Evolutionary conservation across 92 coral and sea anemone genomes (phyloP).

Genomic region (Ricordea florida): DNA sequence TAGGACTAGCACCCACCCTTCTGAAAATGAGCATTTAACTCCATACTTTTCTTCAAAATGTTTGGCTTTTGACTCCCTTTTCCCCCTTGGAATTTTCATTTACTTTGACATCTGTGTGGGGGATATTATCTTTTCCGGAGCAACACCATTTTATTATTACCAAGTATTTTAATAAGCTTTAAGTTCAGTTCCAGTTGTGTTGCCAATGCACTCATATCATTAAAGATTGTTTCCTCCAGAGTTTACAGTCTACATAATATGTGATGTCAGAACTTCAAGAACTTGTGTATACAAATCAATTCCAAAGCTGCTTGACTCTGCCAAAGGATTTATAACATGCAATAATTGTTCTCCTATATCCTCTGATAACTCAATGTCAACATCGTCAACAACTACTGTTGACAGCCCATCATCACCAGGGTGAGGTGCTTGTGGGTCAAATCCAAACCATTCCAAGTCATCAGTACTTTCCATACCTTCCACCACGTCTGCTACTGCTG

Average conservation of each 20-base stretch:
- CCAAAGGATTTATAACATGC: conserved; percentile 25
- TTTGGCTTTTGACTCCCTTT: background rate
- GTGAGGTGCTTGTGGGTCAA: no score
- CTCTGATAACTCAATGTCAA: conserved; percentile 28
- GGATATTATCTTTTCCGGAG: conserved; percentile 1
- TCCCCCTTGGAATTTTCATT: conserved; percentile 3
- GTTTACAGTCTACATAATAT: conserved; percentile 1
- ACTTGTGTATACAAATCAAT: conserved; percentile 41
- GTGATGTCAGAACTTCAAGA: conserved; percentile 24
- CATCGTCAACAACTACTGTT: conserved; percentile 46
- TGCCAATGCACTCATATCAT: background rate
- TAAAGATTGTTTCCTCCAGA: background rate
- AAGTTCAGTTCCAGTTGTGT: background rate
- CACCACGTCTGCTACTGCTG: no score
- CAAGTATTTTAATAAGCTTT: background rate
- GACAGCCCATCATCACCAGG: no score
- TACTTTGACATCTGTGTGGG: conserved; percentile 11
- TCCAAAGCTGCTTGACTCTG: conserved; percentile 41
- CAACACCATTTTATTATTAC: background rate
- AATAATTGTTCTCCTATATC: conserved; percentile 3
- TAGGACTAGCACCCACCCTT: background rate
- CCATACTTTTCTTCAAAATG: background rate
- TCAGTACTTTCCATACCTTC: no score
- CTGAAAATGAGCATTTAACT: no score
- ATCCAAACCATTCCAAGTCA: no score